Evolutionary conservation across 1,140 invertebrate genomes (phyloP).

Genomic region (Danaus melanippus): DNA sequence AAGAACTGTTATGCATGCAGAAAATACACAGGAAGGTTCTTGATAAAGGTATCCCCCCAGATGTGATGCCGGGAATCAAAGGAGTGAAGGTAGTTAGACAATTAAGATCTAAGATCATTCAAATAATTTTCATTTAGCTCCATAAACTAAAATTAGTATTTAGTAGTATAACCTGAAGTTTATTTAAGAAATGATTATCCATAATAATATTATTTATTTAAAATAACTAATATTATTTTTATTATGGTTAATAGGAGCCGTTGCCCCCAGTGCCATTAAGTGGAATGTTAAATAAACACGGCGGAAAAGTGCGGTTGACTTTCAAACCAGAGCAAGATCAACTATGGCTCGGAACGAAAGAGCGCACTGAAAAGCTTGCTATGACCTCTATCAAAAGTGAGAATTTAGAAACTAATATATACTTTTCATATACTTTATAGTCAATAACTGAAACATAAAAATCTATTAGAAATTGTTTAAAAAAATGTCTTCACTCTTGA

Average conservation of each 20-base stretch:
- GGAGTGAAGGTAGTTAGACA: constrained; percentile 77
- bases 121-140: no score
- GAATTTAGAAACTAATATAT: no score
- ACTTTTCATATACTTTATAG: no score
- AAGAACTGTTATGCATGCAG: constrained; percentile 88
- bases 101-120: background rate
- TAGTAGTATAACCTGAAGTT: no score
- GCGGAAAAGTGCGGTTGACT: constrained; percentile 93
- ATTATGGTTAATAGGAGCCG: constrained; percentile 76
- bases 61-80: constrained; percentile 90
- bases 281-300: constrained; percentile 93
- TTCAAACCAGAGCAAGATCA: constrained; percentile 95
- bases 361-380: constrained; percentile 92
- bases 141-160: no score
- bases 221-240: no score
- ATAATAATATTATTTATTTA: no score
- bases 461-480: no score
- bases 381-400: constrained; percentile 91
- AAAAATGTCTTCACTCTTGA: no score
- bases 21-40: constrained; percentile 91
- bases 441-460: no score
- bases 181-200: no score
- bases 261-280: constrained; percentile 87
- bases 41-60: constrained; percentile 92
- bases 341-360: constrained; percentile 95